Base-by-base conservation (phyloP, 2,888 invertebrate genomes). In the Vannuccia rotundouncinata region DNA sequence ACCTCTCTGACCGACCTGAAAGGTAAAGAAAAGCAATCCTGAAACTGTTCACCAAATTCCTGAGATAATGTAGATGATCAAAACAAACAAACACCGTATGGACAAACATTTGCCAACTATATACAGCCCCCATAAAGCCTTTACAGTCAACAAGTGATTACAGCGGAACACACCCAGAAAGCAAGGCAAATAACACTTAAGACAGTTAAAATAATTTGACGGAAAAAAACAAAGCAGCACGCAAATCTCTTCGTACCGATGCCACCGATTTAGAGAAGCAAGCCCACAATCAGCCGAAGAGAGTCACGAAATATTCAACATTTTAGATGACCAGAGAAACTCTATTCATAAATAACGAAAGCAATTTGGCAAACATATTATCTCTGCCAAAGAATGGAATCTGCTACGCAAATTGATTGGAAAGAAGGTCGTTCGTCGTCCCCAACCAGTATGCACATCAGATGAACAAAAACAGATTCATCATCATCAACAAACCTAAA, bases 261-360 rank as follows among this genome's bases (percentile, higher is more conserved):
- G 66, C 66, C 10, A 66, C 66, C 66, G 66, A 66, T 66, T 66
- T 66, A 66, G 66, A 66, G 66, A 66, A 66, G 66, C 66, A 66
- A 66, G 66, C 25, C 66, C 25, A 66, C 66, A 66, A 22, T 66
- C 10, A 66, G 66, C 66, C 25, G 17, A 66, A 22, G 66, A 66
- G 66, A 66, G 66, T 22, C 66, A 66, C 66, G 10, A 66, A 66
- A 66, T n/a, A n/a, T n/a, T n/a, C 66, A 66, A 27, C 25, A 66
- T 66, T 66, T 66, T 66, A 66, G 5, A 66, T 66, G 66, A 66
- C 22, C 66, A 66, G 66, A 66, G 66, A 66, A 66, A 66, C 22
- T 22, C 22, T 66, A 66, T 66, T 66, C 66, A 66, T 2, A 66
- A 66, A 66, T 17, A 66, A 66, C 66, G 66, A 66, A 66, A 66